Evolutionary conservation across 92 coral and sea anemone species (phyloP).

Genomic region (Zoanthus sociatus): DNA sequence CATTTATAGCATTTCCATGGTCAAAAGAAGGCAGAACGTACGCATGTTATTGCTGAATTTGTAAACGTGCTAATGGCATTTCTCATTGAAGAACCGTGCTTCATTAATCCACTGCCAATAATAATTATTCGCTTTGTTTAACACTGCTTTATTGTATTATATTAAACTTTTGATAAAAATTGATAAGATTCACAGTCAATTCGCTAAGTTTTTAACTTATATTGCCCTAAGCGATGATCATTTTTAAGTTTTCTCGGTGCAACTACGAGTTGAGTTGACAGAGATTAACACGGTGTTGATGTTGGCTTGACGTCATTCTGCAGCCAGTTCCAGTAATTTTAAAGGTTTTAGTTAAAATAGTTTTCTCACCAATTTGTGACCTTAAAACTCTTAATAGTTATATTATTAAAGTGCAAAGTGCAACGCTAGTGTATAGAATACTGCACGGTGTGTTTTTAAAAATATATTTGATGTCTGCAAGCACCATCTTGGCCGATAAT

Average conservation of each 20-base stretch:
- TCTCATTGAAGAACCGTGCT: slow-evolving; percentile 15
- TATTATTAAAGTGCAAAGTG: not conserved
- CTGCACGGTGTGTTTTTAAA: not conserved
- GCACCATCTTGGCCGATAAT: not conserved
- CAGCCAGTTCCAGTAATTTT: not conserved
- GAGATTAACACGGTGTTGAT: not conserved
- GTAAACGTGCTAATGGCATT: slow-evolving; percentile 38
- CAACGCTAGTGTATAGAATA: not conserved
- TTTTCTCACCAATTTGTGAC: not conserved
- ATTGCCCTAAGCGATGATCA: slow-evolving; percentile 13
- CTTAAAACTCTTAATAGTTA: not conserved
- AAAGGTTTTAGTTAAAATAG: not conserved
- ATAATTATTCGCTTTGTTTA: slow-evolving; percentile 39
- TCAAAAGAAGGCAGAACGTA: not conserved
- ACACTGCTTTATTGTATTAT: slow-evolving; percentile 5
- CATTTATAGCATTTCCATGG: not conserved
- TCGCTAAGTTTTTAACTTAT: not conserved
- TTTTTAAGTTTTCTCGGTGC: not conserved
- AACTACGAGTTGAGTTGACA: not conserved
- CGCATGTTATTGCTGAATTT: slow-evolving; percentile 15
- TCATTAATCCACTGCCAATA: slow-evolving; percentile 18
- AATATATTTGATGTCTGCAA: not conserved
- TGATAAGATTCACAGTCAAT: not conserved
- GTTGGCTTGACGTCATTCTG: not conserved
- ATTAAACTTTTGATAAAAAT: slow-evolving; percentile 12